Evolutionary conservation across 2,797 vertebrate genomes (phyloP).

Genomic region (Lepus oiostolus): DNA sequence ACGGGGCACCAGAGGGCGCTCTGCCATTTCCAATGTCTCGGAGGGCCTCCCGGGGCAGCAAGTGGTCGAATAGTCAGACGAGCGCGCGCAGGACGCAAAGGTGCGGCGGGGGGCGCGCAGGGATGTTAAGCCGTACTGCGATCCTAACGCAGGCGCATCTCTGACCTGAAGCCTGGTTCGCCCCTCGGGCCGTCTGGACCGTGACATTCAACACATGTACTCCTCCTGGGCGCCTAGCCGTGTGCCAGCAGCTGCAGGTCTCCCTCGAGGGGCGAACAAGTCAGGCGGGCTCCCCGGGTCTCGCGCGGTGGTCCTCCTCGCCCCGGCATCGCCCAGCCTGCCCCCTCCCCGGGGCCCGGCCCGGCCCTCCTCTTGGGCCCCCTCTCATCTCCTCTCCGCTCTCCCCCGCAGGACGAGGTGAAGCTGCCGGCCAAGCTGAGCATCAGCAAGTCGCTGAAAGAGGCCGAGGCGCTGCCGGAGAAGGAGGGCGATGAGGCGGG

Average conservation of each 20-base stretch:
- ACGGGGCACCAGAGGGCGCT: slow-evolving; percentile 74
- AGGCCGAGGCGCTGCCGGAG: slow-evolving; percentile 87
- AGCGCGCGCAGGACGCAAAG: accelerated
- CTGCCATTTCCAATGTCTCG: slow-evolving; percentile 25
- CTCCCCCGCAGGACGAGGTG: slow-evolving; percentile 93
- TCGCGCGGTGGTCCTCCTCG: neutral
- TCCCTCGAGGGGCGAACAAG: too few relatives aligned
- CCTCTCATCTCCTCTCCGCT: slow-evolving; percentile 63
- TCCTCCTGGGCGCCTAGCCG: neutral
- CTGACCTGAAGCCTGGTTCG: neutral
- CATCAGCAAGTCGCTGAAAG: slow-evolving; percentile 94
- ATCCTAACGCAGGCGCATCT: neutral
- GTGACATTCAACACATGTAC: neutral
- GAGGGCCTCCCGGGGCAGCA: neutral
- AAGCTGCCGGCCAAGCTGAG: slow-evolving; percentile 95
- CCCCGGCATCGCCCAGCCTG: too few relatives aligned
- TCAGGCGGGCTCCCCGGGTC: neutral
- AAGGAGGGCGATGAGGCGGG: slow-evolving; percentile 88
- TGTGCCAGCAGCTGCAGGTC: neutral
- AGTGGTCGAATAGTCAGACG: accelerated
- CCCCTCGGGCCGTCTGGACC: too few relatives aligned
- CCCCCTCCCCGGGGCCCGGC: neutral
- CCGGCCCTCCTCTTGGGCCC: neutral
- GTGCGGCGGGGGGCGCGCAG: neutral
- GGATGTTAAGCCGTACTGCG: neutral